Evolutionary conservation across 2,113 vertebrate species (phyloP).

Genomic region (Alligator mississippiensis): DNA sequence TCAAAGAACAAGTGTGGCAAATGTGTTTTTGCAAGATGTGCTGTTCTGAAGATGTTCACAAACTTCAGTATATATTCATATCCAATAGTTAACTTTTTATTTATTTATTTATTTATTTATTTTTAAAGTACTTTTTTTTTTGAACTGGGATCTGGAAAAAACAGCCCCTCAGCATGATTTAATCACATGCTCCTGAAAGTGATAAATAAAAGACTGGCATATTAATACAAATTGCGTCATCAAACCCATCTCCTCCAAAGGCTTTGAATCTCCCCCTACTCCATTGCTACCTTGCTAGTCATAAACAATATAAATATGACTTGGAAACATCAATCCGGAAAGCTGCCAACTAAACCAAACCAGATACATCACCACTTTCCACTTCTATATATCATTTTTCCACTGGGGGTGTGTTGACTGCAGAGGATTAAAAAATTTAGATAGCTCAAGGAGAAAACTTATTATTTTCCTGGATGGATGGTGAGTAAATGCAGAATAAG

Average conservation of each 20-base stretch:
- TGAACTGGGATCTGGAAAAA: not conserved
- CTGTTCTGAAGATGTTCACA: conserved; percentile 5
- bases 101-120: not conserved
- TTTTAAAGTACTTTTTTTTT: conserved; percentile 1
- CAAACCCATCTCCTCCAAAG: not conserved
- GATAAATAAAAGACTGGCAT: not conserved
- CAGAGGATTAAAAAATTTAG: not conserved
- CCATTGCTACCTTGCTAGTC: not conserved
- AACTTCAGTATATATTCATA: not conserved
- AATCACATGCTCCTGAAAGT: not conserved
- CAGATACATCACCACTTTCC: not conserved
- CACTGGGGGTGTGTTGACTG: not conserved
- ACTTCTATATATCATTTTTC: not conserved
- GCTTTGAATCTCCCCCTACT: not conserved
- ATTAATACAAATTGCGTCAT: not conserved
- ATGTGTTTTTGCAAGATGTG: not conserved
- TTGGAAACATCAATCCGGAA: not conserved
- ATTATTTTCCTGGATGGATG: not conserved
- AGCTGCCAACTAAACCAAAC: not conserved
- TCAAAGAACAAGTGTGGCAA: not conserved
- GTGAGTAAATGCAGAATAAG: not conserved
- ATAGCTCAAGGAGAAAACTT: not conserved
- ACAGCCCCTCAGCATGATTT: not conserved
- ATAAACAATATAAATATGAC: not conserved
- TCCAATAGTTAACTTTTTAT: too few relatives aligned